Evolutionary conservation across 2,797 vertebrate genomes (phyloP), one percentile per base, ranked within the genome.

Genomic region (Salmo trutta): DNA sequence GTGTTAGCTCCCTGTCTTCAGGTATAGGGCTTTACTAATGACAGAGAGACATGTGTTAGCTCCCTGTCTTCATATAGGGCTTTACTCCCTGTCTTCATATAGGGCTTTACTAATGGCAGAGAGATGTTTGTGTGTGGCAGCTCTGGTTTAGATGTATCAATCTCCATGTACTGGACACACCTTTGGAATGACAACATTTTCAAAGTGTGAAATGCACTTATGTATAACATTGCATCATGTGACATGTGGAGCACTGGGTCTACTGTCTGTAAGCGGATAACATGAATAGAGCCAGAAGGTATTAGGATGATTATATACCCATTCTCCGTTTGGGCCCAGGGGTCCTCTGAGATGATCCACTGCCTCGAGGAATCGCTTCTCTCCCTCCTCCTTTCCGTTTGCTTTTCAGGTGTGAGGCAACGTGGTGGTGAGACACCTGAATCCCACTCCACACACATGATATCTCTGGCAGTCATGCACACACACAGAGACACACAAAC

Each of bases 341-440:
- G 41, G 36, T 78, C 59, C 65, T 75, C 87, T 75, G 77, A 79
- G 80, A 79, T 75, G 68, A 80, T 78, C 76, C 75, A 74, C 84
- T 90, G 79, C 75, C 79, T 84, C 8, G 1, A 24, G 68, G 27
- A 31, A 77, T 73, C 69, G 83, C 76, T 87, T 83, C 82, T 54
- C 14, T 24, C 87, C 14, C 59, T 80, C 59, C 75, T 75, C 53
- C 67, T 56, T 77, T 81, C 72, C 73, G 73, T 78, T 53, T 24
- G 21, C n/a, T 77, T 74, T 76, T n/a, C 77, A 84, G 85, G 71
- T 75, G 41, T 52, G 77, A 76, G 77, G 75, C 53, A 78, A 79
- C 68, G 51, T 27, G 24, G 15, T 67, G 12, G 41, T 15, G 16
- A 76, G 65, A 52, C 64, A 64, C 81, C 27, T 3, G 69, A 74